These are phyloP conservation scores for Uropetala carovei DNA, from an alignment of 2,888 invertebrate genomes.

Conservation along the genomic window DNA sequence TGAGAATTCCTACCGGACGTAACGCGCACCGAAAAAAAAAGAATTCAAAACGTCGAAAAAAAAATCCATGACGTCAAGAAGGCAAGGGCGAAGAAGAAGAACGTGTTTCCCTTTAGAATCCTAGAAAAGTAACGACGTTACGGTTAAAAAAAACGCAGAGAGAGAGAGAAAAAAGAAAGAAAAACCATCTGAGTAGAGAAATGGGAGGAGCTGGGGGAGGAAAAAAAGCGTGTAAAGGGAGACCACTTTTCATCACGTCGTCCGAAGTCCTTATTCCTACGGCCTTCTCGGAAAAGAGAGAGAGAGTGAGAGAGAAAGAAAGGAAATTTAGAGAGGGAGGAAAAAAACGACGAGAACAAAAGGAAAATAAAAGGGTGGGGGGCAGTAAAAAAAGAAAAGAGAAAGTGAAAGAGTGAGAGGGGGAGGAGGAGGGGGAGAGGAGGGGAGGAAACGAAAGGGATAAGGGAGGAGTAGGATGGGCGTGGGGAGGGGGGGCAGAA, in stretches of 20 bases:
- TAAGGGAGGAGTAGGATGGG: too few relatives aligned
- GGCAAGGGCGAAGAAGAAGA: too few relatives aligned
- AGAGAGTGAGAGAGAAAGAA: neutral
- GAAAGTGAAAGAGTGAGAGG: neutral
- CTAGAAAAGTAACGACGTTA: neutral
- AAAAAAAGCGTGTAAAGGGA: neutral
- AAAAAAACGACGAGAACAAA: neutral
- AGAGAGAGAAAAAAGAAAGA: neutral
- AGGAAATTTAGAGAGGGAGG: neutral
- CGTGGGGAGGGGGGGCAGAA: neutral
- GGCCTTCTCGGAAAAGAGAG: constrained; percentile 6
- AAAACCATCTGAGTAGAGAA: neutral
- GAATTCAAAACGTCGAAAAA: too few relatives aligned
- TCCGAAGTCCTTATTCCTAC: neutral
- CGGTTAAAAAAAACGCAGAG: neutral
- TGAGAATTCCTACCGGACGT: too few relatives aligned
- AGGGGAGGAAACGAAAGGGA: neutral
- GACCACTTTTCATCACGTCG: constrained; percentile 31
- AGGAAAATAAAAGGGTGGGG: neutral
- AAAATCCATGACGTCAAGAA: too few relatives aligned
- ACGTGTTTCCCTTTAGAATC: too few relatives aligned
- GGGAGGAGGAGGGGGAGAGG: neutral
- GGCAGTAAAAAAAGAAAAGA: neutral
- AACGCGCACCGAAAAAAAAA: too few relatives aligned
- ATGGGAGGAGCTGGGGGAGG: too few relatives aligned